Evolutionary conservation across 2,113 vertebrate genomes (phyloP).

Genomic region (Talpa occidentalis): DNA sequence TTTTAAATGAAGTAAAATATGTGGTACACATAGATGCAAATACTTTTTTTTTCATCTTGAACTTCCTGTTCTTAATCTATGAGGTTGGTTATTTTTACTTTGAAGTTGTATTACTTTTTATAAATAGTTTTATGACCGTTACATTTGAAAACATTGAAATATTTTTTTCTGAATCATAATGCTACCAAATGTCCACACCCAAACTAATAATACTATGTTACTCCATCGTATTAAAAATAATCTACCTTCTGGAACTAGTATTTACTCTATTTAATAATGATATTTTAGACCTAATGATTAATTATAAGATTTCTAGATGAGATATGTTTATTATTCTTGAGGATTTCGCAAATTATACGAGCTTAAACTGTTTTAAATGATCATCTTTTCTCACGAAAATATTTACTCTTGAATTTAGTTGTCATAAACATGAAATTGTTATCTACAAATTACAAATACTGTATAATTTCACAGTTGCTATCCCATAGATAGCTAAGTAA

Average conservation of each 20-base stretch:
- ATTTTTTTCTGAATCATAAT: slow-evolving; percentile 49
- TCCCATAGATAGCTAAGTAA: not conserved
- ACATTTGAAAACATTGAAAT: slow-evolving; percentile 26
- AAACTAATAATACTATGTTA: slow-evolving; percentile 31
- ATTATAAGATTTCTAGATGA: slow-evolving; percentile 29
- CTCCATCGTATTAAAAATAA: slow-evolving; percentile 47
- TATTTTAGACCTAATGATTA: slow-evolving; percentile 52
- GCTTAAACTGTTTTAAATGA: not conserved
- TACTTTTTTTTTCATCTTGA: slow-evolving; percentile 44
- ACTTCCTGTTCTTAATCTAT: slow-evolving; percentile 32
- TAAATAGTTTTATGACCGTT: slow-evolving; percentile 35
- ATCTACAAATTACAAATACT: slow-evolving; percentile 29
- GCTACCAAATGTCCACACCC: not conserved
- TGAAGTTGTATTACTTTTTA: slow-evolving; percentile 2
- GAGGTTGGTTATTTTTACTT: slow-evolving; percentile 53
- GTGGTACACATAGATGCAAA: slow-evolving; percentile 34
- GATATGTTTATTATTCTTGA: slow-evolving; percentile 32
- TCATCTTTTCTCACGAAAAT: not conserved
- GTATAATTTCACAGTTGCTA: slow-evolving; percentile 24
- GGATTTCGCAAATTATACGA: slow-evolving; percentile 44
- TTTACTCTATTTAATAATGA: not conserved
- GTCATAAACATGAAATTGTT: slow-evolving; percentile 10
- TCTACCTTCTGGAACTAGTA: not conserved
- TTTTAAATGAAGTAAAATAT: slow-evolving; percentile 54
- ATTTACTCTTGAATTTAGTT: not conserved